These are phyloP conservation scores for Geopemphigus sp. DNA, from an alignment of 1,140 invertebrate species.

Conservation along the genomic window DNA sequence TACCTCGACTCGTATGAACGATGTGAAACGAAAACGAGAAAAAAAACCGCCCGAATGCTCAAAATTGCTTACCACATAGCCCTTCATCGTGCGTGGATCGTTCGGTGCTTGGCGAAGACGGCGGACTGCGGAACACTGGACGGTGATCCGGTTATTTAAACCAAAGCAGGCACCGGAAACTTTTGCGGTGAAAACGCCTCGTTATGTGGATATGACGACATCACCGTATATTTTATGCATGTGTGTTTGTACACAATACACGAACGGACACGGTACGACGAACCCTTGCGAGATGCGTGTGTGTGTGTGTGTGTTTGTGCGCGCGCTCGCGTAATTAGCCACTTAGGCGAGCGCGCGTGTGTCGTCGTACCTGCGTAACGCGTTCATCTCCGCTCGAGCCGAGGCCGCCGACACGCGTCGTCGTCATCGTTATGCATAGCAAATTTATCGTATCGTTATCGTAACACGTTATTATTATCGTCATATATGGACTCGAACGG, in stretches of 20 bases:
- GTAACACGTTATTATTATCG: neutral
- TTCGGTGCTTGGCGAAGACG: no score
- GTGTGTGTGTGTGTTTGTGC: no score
- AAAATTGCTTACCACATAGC: no score
- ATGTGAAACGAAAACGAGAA: no score
- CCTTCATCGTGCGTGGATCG: no score
- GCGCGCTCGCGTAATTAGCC: no score
- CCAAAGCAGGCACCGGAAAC: neutral
- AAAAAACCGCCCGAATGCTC: no score
- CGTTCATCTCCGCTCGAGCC: no score
- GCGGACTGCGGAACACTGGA: neutral
- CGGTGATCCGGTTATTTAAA: neutral
- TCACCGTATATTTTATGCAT: neutral
- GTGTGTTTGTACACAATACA: neutral
- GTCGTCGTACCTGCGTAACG: no score
- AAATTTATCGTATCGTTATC: neutral
- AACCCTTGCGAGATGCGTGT: neutral
- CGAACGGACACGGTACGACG: neutral
- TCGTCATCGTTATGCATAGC: neutral
- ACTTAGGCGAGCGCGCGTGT: no score
- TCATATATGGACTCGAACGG: neutral
- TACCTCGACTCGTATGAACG: no score
- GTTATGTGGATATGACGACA: no score
- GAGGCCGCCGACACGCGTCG: neutral
- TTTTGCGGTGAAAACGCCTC: neutral